Base-by-base conservation (phyloP, 2,888 invertebrate species). In the Erebia palarica region DNA sequence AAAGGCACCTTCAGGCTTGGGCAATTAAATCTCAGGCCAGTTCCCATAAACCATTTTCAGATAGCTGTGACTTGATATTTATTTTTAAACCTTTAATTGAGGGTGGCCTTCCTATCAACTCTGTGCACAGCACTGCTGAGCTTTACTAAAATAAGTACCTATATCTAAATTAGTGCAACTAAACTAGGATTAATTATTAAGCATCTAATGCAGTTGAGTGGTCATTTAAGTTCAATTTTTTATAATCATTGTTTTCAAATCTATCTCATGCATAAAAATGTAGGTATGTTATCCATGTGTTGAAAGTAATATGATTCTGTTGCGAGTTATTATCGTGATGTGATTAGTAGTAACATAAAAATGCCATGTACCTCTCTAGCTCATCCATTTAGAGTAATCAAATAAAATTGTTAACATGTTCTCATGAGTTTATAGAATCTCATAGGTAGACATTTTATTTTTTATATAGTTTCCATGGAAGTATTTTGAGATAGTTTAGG, bases 391-490 rank as follows among this genome's bases (percentile, higher is more conserved):
- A 71, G 67, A 67, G 65, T 73, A 73, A 70, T 68, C 60, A 71
- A 73, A 73, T 73, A 67, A 68, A 72, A 68, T 70, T 75, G 61
- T 78, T 76, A 73, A 75, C 42, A 68, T 74, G 73, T 79, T 75
- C 78, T 76, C 75, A 73, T 78, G 72, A 75, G 77, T 78, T 77
- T 73, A 77, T 76, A 76, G 84, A 84, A 84, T 84, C 84, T 84
- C 84, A 80, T 75, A 74, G 78, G 77, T 84, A 83, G 80, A 82
- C 78, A 81, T 78, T 80, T 85, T 82, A 82, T 83, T 86, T 85
- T 74, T 74, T 69, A 75, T 73, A 70, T 83, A 74, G 70, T 73
- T 77, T 77, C 71, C 75, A 79, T 76, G 73, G 73, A 79, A 78
- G 72, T 80, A 73, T 78, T 77, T 80, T 78, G 78, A 77, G 77